Percentiles rank a stretch among this genome's conserved stretches.
phyloP scores from a whole-genome alignment of 1,140 invertebrate species.

The Oscheius sp. region DNA sequence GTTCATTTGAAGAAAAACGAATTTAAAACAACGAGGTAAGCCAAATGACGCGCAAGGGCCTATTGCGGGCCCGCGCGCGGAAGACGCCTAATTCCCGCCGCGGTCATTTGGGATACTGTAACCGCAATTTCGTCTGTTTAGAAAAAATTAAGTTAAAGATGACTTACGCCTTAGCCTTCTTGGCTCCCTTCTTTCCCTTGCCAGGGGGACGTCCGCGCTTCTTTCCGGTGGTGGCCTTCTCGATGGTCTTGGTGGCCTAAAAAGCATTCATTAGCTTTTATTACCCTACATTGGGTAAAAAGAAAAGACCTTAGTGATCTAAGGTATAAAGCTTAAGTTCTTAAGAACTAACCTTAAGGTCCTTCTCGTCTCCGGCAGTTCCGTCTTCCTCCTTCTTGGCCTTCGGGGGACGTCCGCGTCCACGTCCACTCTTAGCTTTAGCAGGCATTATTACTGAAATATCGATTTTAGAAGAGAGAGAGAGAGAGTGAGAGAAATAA shows the following conservation, averaged over 20 bases:
- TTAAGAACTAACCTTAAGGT: too few relatives aligned
- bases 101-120: too few relatives aligned
- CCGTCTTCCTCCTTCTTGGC: background rate
- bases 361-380: background rate
- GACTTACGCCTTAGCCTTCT: background rate
- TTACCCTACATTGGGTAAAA: background rate
- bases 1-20: background rate
- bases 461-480: too few relatives aligned
- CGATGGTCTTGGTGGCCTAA: constrained; percentile 7
- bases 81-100: too few relatives aligned
- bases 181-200: background rate
- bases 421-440: background rate
- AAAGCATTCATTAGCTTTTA: background rate
- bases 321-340: background rate
- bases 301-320: background rate
- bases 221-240: background rate
- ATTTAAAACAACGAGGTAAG: too few relatives aligned
- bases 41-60: too few relatives aligned
- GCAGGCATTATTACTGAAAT: background rate
- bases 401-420: background rate
- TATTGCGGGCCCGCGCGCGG: too few relatives aligned
- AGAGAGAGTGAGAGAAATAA: too few relatives aligned
- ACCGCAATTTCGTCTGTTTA: too few relatives aligned
- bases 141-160: too few relatives aligned
- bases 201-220: constrained; percentile 1